Percentiles rank a stretch among this genome's conserved stretches.
These are phyloP conservation scores for Mugil cephalus DNA, from an alignment of 2,113 vertebrate species.

Conservation along the genomic window DNA sequence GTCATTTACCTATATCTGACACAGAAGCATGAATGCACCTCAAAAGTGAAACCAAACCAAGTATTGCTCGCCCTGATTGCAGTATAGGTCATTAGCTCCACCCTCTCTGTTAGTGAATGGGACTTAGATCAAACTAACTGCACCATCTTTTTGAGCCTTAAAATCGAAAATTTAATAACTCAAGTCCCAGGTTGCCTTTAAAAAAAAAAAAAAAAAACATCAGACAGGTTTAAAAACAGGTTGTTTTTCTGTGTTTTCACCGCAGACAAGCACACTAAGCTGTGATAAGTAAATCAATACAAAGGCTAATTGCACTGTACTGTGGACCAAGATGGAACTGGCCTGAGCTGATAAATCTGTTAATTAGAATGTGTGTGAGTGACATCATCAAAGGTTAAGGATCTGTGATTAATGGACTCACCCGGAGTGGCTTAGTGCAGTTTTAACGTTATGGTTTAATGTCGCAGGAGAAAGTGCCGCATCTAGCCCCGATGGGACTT, in stretches of 20 bases:
- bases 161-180: too few relatives aligned
- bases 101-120: too few relatives aligned
- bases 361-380: constrained; percentile 8
- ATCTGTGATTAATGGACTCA: constrained; percentile 56
- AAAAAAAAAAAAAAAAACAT: too few relatives aligned
- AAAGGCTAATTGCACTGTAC: constrained; percentile 36
- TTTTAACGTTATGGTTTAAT: constrained; percentile 32
- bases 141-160: too few relatives aligned
- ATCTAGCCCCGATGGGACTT: not conserved
- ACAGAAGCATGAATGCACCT: too few relatives aligned
- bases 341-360: constrained; percentile 18
- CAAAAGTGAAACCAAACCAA: too few relatives aligned
- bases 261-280: not conserved
- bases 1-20: too few relatives aligned
- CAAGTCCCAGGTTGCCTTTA: too few relatives aligned
- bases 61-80: too few relatives aligned
- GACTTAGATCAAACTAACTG: too few relatives aligned
- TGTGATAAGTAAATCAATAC: constrained; percentile 21
- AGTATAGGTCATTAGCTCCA: too few relatives aligned
- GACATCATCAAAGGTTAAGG: constrained; percentile 63
- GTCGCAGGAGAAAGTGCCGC: not conserved
- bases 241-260: not conserved
- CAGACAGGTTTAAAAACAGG: too few relatives aligned
- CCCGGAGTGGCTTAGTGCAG: constrained; percentile 15
- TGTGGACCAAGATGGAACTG: not conserved